Evolutionary conservation across 2,888 invertebrate species (phyloP), one percentile per base, ranked within the genome.

Genomic region (Allolobophora icterica): DNA sequence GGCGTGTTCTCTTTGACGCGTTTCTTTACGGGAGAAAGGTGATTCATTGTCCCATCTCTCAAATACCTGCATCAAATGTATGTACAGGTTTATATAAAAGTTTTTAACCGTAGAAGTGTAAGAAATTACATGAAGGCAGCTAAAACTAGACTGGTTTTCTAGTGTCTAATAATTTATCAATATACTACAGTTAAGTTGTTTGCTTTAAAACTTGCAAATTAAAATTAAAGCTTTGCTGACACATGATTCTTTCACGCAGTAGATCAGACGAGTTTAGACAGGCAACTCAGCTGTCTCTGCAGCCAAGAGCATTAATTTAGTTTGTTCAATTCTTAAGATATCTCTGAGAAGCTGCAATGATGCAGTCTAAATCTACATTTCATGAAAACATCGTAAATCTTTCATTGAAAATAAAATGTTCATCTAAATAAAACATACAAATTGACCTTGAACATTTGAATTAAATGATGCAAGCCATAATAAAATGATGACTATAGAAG

Each of bases 1-100:
- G 91, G 91, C n/a, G 91, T 91, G 89, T 91, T 91, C 71, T 91
- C 91, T 34, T 91, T 91, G 24, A 91, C 91, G n/a, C 91, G 42
- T 58, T 91, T 91, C 89, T 91, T 91, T 45, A 91, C 91, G 4
- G 91, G 91, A 58, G 91, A 91, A 35, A 91, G 71, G 40, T 91
- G 91, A 38, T 58, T 91, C 34, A 89, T 38, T 38, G 40, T 34
- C 17, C 30, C 42, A 24, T 91, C 91, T 33, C 89, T 91, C 35
- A 52, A 45, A 71, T 91, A 91, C 21, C 91, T 87, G 38, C 30
- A n/a, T 71, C 71, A 71, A 71, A 71, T n/a, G n/a, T 71, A 71
- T 24, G 1, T n/a, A 8, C n/a, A 71, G n/a, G 24, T 71, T 71
- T 71, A n/a, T 8, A n/a, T n/a, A 30, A 71, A 71, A 52, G 52